Evolutionary conservation across 1,140 invertebrate species (phyloP).

Genomic region (Oryctes rhinoceros): DNA sequence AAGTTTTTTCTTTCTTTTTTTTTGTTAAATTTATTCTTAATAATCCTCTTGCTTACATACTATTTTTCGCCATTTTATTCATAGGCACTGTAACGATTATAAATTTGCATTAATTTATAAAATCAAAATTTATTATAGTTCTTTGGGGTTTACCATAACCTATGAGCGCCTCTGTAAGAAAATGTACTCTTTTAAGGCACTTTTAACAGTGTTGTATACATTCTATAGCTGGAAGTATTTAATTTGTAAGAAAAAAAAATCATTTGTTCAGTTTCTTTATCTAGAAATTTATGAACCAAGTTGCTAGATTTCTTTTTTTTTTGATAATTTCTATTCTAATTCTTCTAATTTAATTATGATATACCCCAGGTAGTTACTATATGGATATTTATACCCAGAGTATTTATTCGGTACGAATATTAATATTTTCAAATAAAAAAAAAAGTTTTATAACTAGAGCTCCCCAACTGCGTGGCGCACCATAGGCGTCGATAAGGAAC

Average conservation of each 20-base stretch:
- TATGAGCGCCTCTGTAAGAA: not conserved
- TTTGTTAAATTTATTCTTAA: not conserved
- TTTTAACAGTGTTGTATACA: not conserved
- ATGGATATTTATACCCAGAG: conserved; percentile 18
- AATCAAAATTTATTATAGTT: not conserved
- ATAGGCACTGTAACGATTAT: conserved; percentile 38
- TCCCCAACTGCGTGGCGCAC: no score
- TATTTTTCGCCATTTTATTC: conserved; percentile 40
- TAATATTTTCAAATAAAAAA: no score
- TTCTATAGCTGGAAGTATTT: not conserved
- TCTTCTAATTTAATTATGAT: not conserved
- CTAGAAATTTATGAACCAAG: not conserved
- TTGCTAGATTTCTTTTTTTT: not conserved
- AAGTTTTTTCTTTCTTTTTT: not conserved
- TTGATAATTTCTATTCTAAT: not conserved
- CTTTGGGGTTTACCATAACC: conserved; percentile 29
- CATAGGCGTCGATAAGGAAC: no score
- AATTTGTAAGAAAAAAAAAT: no score
- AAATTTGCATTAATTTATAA: conserved; percentile 16
- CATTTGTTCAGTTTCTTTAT: not conserved
- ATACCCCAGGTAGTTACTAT: not conserved
- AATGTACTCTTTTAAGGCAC: not conserved
- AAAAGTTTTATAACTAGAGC: no score
- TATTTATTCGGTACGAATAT: not conserved
- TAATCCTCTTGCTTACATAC: conserved; percentile 37